phyloP scores from a whole-genome alignment of 2,797 vertebrate genomes.

The Leptodactylus fallax region DNA sequence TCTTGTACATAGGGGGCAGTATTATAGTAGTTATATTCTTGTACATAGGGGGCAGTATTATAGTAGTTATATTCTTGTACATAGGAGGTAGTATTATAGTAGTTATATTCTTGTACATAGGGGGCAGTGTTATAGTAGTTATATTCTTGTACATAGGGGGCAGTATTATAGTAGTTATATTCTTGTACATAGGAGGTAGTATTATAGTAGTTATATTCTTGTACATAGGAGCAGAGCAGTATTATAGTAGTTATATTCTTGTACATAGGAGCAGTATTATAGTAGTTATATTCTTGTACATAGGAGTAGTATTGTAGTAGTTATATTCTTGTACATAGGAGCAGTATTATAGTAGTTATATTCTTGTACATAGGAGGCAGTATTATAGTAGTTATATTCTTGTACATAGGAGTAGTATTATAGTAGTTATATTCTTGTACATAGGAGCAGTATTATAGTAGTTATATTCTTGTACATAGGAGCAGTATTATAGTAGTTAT shows the following conservation, averaged over 20 bases:
- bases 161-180: slow-evolving; percentile 22
- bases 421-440: slow-evolving; percentile 16
- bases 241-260: slow-evolving; percentile 20
- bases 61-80: slow-evolving; percentile 2
- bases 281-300: slow-evolving; percentile 11
- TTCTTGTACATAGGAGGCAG: not conserved
- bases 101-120: not conserved
- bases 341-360: slow-evolving; percentile 3
- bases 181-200: slow-evolving; percentile 1
- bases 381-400: not conserved
- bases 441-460: slow-evolving; percentile 10
- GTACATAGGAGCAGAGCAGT: not conserved
- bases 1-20: not conserved
- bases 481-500: slow-evolving; percentile 18
- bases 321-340: not conserved
- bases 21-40: not conserved
- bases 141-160: not conserved
- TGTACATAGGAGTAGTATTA: not conserved
- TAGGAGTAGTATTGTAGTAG: not conserved
- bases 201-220: slow-evolving; percentile 6
- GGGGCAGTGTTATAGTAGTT: not conserved
- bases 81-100: slow-evolving; percentile 11
- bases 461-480: slow-evolving; percentile 6
- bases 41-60: not conserved
- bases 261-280: slow-evolving; percentile 6